Evolutionary conservation across 2,113 vertebrate species (phyloP).

Genomic region (Glaucidium brasilianum): DNA sequence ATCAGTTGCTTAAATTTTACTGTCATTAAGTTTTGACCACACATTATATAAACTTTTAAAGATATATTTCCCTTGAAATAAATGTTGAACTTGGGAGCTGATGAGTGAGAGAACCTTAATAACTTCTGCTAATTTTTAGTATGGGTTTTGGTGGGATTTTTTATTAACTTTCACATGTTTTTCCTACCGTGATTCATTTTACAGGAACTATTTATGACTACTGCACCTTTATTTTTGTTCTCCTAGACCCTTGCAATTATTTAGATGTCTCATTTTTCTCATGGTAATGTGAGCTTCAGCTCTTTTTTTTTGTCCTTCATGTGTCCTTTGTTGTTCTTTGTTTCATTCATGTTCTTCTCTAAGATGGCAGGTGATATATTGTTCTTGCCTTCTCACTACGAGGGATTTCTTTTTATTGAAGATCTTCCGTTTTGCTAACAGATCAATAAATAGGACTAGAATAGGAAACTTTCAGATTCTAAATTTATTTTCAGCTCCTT

Average conservation of each 20-base stretch:
- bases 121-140: background rate
- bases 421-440: background rate
- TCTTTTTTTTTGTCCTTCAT: background rate
- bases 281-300: background rate
- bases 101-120: background rate
- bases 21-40: background rate
- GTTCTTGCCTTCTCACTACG: background rate
- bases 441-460: background rate
- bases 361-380: background rate
- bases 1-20: background rate
- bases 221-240: background rate
- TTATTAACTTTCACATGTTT: background rate
- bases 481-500: background rate
- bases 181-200: background rate
- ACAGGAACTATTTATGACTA: background rate
- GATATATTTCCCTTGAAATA: background rate
- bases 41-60: fast-evolving
- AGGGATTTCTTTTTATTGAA: background rate
- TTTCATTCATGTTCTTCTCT: background rate
- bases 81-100: background rate
- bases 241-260: background rate
- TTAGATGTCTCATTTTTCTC: background rate
- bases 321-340: background rate
- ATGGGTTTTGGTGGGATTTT: no score
- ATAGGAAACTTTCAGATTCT: background rate